Evolutionary conservation across 2,888 invertebrate species (phyloP).

Genomic region (Aproaerema taeniolella): DNA sequence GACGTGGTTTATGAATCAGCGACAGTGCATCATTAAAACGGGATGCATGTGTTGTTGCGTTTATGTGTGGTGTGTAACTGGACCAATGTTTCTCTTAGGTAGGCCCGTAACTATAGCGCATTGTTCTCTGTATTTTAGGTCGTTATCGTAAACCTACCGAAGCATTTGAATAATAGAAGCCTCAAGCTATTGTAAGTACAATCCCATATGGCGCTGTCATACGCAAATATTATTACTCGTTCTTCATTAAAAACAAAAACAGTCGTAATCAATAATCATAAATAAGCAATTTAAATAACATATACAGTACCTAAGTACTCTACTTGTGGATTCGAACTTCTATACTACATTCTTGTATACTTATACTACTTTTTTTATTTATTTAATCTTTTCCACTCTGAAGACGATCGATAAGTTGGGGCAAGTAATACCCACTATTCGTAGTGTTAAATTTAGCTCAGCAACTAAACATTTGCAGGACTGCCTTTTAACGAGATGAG

Average conservation of each 20-base stretch:
- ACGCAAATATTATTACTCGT: too few species aligned
- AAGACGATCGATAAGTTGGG: conserved; percentile 17
- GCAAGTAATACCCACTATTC: conserved; percentile 24
- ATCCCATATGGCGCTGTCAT: too few species aligned
- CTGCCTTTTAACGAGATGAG: conserved; percentile 19
- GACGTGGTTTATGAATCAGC: conserved; percentile 53
- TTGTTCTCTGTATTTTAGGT: conserved; percentile 5
- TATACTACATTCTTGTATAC: too few species aligned
- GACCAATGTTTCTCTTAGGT: conserved; percentile 39
- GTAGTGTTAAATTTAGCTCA: conserved; percentile 34
- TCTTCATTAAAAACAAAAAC: too few species aligned
- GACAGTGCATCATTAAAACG: conserved; percentile 49
- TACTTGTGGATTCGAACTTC: too few species aligned
- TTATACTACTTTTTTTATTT: too few species aligned
- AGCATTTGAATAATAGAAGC: too few species aligned
- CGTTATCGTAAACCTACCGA: conserved; percentile 12
- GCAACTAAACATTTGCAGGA: conserved; percentile 33
- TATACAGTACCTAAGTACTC: too few species aligned
- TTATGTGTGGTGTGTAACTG: conserved; percentile 35
- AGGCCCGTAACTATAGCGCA: conserved; percentile 30
- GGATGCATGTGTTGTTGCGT: conserved; percentile 35
- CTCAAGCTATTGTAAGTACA: too few species aligned
- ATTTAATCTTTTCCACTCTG: too few species aligned
- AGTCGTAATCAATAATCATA: too few species aligned
- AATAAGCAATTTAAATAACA: too few species aligned